Base-by-base conservation (phyloP, 1,140 invertebrate genomes). In the Lordiphosa collinella region DNA sequence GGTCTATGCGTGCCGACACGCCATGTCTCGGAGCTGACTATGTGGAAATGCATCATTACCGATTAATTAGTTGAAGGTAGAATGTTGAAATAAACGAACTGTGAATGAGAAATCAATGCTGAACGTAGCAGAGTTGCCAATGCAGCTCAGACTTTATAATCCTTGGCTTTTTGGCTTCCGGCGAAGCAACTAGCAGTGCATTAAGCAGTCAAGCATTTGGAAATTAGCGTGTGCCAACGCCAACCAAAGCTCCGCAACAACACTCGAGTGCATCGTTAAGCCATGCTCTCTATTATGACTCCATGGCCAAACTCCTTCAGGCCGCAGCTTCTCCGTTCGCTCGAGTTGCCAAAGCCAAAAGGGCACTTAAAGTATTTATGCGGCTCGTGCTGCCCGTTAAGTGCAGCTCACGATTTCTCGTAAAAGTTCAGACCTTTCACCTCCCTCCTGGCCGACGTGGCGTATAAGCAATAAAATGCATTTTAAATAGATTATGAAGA, bases 391-490 rank as follows among this genome's bases (percentile, higher is more conserved):
- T 61, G 61, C 53, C 64, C 56, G 62, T 82, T 75, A 82, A 80
- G 71, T 82, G 71, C 76, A 75, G 51, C 70, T 36, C 50, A 48
- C 41, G 41, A 35, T 16, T 48, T 46, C 58, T 41, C 48, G 35
- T 40, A 50, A 40, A 51, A 76, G 18, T 54, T 13, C 43, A 25
- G 25, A 25, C 48, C 34, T 16, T 8, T 22, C 36, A 9, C 52
- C 52, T 6, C 3, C 7, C 35, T 14, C 37, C 10, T 43, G 52
- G 35, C 49, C 6, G 46, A 54, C 59, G 56, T 56, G 63, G 78
- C 78, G 72, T 78, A 66, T 78, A 47, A 60, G 68, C 68, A 84
- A 78, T 82, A 84, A 82, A 82, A 82, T 70, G 58, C 78, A 69
- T 49, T 70, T 76, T 72, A 84, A 29, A 84, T 84, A 70, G 79